A percentile compares a stretch with the other conserved stretches of the same genome.
Conservation (phyloP, 2,888 invertebrate species). For the Periphyllus acericola region DNA sequence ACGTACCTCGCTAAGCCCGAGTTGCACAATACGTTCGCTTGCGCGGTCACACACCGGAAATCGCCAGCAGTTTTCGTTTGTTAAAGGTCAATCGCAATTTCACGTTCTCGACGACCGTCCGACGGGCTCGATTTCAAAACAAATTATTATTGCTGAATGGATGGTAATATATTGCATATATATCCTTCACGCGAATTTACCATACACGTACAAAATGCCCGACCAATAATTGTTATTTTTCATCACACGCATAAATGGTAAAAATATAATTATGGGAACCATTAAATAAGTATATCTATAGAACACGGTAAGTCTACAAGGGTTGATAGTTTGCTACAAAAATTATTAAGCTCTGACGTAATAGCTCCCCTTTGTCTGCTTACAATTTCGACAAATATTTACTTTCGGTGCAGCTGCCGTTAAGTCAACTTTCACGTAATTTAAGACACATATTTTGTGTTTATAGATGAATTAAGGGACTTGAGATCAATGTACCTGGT, state of each 20-base stretch:
- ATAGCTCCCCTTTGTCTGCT: slow-evolving; percentile 21
- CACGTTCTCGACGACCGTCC: neutral
- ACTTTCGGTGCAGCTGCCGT: slow-evolving; percentile 40
- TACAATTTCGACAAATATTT: slow-evolving; percentile 52
- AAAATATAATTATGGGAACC: neutral
- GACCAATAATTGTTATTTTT: neutral
- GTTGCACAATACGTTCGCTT: slow-evolving; percentile 19
- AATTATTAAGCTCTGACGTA: slow-evolving; percentile 49
- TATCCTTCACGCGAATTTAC: too few relatives aligned
- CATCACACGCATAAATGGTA: neutral
- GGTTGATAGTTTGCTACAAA: neutral
- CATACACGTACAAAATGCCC: too few relatives aligned
- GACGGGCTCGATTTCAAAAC: neutral
- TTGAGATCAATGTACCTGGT: neutral
- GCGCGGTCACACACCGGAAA: slow-evolving; percentile 4
- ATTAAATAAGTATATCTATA: neutral
- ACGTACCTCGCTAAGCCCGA: neutral
- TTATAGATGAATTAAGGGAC: slow-evolving; percentile 34
- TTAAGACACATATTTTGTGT: slow-evolving; percentile 38
- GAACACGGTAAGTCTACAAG: neutral
- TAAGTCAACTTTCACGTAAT: slow-evolving; percentile 44
- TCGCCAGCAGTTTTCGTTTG: neutral
- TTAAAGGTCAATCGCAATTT: neutral
- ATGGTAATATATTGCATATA: too few relatives aligned
- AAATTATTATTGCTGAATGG: too few relatives aligned